phyloP scores from a whole-genome alignment of 2,888 invertebrate genomes.

The Acronicta psi region DNA sequence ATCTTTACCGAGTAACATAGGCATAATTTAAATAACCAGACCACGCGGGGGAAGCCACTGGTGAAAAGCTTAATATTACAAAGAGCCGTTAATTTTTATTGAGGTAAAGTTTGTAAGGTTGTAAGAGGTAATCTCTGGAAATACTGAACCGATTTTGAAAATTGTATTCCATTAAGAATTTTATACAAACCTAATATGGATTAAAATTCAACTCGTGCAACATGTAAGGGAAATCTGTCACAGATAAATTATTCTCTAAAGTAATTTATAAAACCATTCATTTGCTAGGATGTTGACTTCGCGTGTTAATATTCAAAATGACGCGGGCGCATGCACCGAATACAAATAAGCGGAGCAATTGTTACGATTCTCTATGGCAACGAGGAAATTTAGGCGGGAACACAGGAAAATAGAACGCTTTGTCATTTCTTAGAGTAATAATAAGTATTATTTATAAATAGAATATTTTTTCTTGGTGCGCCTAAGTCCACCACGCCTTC shows the following conservation, averaged over 20 bases:
- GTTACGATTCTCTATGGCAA: conserved; percentile 26
- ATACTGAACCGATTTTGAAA: no score
- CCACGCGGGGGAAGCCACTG: no score
- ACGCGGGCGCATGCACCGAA: conserved; percentile 11
- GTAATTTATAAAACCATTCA: conserved; percentile 19
- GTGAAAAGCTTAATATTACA: no score
- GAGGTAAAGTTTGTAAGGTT: no score
- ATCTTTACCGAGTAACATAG: no score
- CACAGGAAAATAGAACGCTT: conserved; percentile 24
- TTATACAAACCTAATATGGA: background rate
- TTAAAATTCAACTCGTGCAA: conserved; percentile 28
- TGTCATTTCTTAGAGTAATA: conserved; percentile 12
- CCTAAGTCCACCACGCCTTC: no score
- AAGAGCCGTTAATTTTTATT: no score
- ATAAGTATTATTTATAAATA: background rate
- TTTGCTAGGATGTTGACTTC: conserved; percentile 10
- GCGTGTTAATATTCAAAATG: conserved; percentile 26
- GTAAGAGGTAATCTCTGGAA: no score
- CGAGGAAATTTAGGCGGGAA: conserved; percentile 29
- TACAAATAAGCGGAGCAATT: conserved; percentile 21
- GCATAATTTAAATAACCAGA: no score
- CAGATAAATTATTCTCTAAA: conserved; percentile 11
- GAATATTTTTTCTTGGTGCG: background rate
- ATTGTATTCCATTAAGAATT: no score
- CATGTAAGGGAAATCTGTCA: conserved; percentile 15